Conservation (phyloP, 1,140 invertebrate genomes). For the Trichomalopsis sarcophagae region DNA sequence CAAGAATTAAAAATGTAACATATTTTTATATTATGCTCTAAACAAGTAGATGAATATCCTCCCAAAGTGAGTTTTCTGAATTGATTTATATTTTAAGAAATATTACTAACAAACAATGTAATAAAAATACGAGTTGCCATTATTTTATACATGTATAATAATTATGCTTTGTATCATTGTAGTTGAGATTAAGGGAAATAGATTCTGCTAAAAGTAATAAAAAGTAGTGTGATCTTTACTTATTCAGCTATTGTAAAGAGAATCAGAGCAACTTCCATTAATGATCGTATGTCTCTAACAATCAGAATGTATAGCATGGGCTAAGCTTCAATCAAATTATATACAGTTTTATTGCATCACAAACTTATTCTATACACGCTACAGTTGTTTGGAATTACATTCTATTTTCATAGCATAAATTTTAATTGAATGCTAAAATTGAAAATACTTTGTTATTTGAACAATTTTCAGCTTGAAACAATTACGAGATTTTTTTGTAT, state of each 20-base stretch:
- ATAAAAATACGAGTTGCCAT: background rate
- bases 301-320: slow-evolving; percentile 15
- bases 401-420: background rate
- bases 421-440: background rate
- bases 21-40: too few relatives aligned
- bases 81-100: background rate
- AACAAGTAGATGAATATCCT: too few relatives aligned
- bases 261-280: slow-evolving; percentile 22
- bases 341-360: slow-evolving; percentile 28
- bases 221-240: slow-evolving; percentile 35
- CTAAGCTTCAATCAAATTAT: slow-evolving; percentile 22
- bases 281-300: slow-evolving; percentile 15
- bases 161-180: background rate
- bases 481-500: slow-evolving; percentile 33
- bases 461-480: background rate
- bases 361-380: slow-evolving; percentile 1
- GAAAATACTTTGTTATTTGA: slow-evolving; percentile 19
- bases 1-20: background rate
- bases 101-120: background rate
- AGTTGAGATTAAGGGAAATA: background rate
- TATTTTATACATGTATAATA: background rate
- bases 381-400: background rate
- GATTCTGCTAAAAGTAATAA: slow-evolving; percentile 23
- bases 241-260: slow-evolving; percentile 24
- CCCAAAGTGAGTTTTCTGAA: too few relatives aligned